Evolutionary conservation across 2,113 vertebrate genomes (phyloP).

Genomic region (Anoplopoma fimbria): DNA sequence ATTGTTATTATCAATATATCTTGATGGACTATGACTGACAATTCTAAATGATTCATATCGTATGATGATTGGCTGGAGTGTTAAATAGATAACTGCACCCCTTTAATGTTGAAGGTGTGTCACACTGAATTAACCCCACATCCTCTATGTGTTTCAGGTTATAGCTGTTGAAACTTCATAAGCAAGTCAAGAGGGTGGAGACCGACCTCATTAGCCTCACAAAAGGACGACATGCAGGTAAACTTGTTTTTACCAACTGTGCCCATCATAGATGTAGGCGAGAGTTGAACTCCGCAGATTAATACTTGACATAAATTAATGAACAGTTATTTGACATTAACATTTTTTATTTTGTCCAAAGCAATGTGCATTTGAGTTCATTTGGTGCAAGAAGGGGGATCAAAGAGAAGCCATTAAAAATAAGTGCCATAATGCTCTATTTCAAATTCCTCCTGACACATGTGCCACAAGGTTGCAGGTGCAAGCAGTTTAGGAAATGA

Average conservation of each 20-base stretch:
- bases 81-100: neutral
- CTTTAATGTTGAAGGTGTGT: neutral
- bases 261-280: neutral
- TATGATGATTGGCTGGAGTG: neutral
- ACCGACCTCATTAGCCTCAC: neutral
- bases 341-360: conserved; percentile 5
- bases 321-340: neutral
- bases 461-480: neutral
- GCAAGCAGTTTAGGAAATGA: neutral
- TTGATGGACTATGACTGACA: neutral
- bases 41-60: neutral
- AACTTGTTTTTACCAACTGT: neutral
- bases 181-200: neutral
- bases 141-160: neutral
- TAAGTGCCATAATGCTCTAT: neutral
- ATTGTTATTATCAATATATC: too few species aligned
- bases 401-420: neutral
- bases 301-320: neutral
- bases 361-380: neutral
- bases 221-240: neutral
- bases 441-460: neutral
- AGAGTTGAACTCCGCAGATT: neutral
- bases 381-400: neutral
- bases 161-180: neutral
- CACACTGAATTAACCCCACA: neutral